Conservation (phyloP, 2,113 vertebrate genomes). For the Montifringilla adamsi region DNA sequence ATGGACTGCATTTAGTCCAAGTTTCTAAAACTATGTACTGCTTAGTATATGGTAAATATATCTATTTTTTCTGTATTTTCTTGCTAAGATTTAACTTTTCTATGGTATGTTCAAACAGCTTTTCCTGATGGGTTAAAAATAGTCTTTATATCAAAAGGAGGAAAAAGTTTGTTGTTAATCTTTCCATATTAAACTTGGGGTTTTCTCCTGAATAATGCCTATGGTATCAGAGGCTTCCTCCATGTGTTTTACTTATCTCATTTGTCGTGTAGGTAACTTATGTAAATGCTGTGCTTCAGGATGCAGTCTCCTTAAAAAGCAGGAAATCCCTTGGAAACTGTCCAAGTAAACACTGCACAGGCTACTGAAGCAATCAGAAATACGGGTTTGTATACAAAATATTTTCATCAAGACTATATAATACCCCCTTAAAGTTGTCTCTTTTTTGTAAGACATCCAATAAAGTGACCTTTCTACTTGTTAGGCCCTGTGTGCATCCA, state of each 20-base stretch:
- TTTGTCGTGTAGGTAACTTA: not conserved
- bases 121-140: not conserved
- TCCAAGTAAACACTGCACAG: slow-evolving; percentile 2
- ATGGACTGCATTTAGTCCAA: not conserved
- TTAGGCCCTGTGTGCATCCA: not conserved
- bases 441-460: not conserved
- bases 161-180: not conserved
- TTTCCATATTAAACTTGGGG: not conserved
- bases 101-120: not conserved
- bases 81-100: not conserved
- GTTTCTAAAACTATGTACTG: not conserved
- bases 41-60: not conserved
- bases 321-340: slow-evolving; percentile 35
- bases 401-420: not conserved
- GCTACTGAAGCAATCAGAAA: slow-evolving; percentile 12
- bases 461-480: not conserved
- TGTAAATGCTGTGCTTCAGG: not conserved
- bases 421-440: not conserved
- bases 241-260: not conserved
- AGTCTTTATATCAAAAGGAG: not conserved
- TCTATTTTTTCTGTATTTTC: not conserved
- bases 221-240: not conserved
- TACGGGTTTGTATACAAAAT: not conserved
- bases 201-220: not conserved
- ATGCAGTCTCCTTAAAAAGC: not conserved